Evolutionary conservation across 2,888 invertebrate species (phyloP), one percentile per base, ranked within the genome.

Genomic region (Protonemura montana): DNA sequence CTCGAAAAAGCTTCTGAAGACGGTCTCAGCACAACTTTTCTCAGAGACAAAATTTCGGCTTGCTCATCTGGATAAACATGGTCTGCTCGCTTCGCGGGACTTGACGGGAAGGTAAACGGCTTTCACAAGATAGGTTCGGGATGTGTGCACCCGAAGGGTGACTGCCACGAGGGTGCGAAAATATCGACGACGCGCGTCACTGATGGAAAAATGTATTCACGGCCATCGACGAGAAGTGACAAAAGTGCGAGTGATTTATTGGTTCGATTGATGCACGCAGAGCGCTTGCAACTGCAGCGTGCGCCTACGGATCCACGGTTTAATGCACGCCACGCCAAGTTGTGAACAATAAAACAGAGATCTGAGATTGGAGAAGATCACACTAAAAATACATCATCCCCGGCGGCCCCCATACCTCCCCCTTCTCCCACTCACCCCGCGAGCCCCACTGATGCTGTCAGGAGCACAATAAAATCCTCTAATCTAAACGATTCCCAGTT

Each of bases 401-500:
- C 59, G 59, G 6, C 59, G 13, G 59, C 59, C 21, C 59, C 59
- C 16, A 16, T 35, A 3, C 10, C 35, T 35, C 35, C 5, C 35
- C 35, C 35, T 35, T 10, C 5, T 10, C 35, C 35, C 35, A 35
- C 35, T 35, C 35, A 35, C 35, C 35, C 35, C 35, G 5, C 10
- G 35, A 35, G 10, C 10, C 35, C 35, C 41, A 13, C 41, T 21
- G 59, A 59, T 59, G 59, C 59, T 59, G 59, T 59, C 59, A 21
- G 59, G 59, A 59, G 59, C 59, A 59, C 78, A 41, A 82, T 82
- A 82, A 82, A 82, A 82, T 21, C 13, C 84, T 84, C 59, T 26
- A 84, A 84, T 84, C 84, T 84, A 84, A 84, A 84, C 84, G 84
- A 84, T 84, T 59, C 29, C 35, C 84, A 59, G 76, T 84, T 82